Evolutionary conservation across 1,140 invertebrate species (phyloP).

Genomic region (Latrodectus geometricus): DNA sequence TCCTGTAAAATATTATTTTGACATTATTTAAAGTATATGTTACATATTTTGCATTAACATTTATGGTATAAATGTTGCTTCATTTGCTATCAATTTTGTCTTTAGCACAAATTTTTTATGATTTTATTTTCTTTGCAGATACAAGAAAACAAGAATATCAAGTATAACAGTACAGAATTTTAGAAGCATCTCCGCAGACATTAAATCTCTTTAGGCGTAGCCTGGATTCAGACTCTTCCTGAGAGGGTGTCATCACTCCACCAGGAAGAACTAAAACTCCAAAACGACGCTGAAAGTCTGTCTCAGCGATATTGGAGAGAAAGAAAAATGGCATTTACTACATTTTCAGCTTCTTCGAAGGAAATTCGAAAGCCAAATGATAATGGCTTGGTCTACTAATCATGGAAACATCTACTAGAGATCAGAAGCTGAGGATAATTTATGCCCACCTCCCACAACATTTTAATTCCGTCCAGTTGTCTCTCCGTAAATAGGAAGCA

Average conservation of each 20-base stretch:
- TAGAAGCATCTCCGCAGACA: conserved; percentile 56
- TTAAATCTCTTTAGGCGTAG: conserved; percentile 52
- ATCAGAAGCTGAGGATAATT: conserved; percentile 42
- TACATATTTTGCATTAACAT: no score
- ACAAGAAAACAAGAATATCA: conserved; percentile 65
- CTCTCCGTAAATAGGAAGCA: conserved; percentile 51
- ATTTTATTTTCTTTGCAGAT: conserved; percentile 47
- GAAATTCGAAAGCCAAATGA: conserved; percentile 3
- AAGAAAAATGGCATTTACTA: conserved; percentile 53
- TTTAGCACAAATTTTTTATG: no score
- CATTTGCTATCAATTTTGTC: no score
- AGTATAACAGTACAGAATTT: conserved; percentile 62
- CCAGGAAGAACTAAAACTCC: conserved; percentile 2
- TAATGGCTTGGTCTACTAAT: conserved; percentile 12
- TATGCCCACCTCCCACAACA: conserved; percentile 60
- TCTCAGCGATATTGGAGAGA: conserved; percentile 47
- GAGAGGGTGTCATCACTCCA: conserved; percentile 68
- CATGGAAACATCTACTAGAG: conserved; percentile 13
- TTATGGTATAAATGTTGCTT: no score
- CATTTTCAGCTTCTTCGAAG: conserved; percentile 41
- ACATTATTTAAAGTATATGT: no score
- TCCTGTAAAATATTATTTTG: no score
- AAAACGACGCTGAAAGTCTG: conserved; percentile 30
- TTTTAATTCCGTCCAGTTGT: conserved; percentile 61
- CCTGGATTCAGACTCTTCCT: conserved; percentile 38